Evolutionary conservation across 2,888 invertebrate genomes (phyloP), one percentile per base, ranked within the genome.

Genomic region (Emesis russula): DNA sequence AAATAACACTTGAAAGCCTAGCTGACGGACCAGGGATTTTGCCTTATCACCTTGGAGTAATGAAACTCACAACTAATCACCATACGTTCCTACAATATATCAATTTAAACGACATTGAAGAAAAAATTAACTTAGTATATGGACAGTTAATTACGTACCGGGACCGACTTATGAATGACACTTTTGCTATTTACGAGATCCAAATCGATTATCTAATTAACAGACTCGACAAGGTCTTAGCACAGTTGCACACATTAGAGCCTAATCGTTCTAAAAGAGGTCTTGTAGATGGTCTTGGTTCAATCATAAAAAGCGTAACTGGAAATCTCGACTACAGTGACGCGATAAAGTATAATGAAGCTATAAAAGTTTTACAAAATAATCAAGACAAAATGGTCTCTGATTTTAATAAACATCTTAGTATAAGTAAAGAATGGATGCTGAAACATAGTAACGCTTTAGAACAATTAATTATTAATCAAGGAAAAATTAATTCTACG

Each of bases 271-370:
- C 58, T 18, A 83, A 70, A 76, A 79, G 83, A 79, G 83, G 84
- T 15, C 33, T 81, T 7, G 36, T 87, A 11, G 70, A 85, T 73
- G 70, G 75, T n/a, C 44, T 85, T 9, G 85, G 81, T 5, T 81
- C 85, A 5, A 31, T 89, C 3, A 81, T 87, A 41, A 89, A 87
- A 85, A 87, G 85, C 68, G 78, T 89, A 3, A 68, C 86, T 2
- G 91, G 92, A 13, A 85, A 83, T 79, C 76, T 83, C 66, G 87
- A 84, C 63, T 81, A 83, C 31, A 80, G 80, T 11, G 92, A 94
- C 68, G 92, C 91, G 9, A 1, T 74, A 25, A 74, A 18, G n/a
- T 74, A 74, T 41, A 25, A 74, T 11, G 73, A 74, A 74, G 73
- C 73, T 44, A 18, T 74, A 2, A 74, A 25, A 44, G 9, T 73